Conservation (phyloP, 2,113 vertebrate genomes). For the Cathartes aura region DNA sequence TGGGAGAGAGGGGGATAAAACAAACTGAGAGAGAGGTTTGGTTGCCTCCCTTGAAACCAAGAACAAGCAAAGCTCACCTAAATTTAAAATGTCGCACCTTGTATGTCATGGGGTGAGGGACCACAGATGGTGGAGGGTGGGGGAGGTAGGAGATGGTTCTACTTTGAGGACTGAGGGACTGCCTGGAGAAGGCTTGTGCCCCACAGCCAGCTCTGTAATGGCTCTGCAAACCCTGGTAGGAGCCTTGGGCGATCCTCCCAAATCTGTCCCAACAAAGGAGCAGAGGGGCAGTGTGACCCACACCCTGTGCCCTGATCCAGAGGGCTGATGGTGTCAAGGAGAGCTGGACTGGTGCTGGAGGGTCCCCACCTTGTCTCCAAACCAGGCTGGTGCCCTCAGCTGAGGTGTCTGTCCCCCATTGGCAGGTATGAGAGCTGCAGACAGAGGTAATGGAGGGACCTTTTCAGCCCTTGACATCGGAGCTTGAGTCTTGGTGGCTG, state of each 20-base stretch:
- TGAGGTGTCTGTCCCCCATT: background rate
- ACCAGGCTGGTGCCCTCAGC: background rate
- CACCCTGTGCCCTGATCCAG: background rate
- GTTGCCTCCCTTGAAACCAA: background rate
- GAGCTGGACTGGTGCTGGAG: background rate
- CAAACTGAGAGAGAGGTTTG: background rate
- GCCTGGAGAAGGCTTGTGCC: background rate
- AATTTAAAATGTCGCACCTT: background rate
- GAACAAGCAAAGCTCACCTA: background rate
- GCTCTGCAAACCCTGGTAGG: background rate
- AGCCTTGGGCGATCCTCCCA: background rate
- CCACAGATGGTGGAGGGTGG: accelerated
- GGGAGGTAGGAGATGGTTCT: background rate
- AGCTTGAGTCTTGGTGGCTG: background rate
- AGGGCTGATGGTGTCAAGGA: background rate
- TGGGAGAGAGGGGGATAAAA: background rate
- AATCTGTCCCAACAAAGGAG: background rate
- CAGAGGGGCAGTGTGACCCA: background rate
- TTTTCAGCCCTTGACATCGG: background rate
- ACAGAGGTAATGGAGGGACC: background rate
- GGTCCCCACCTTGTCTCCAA: background rate
- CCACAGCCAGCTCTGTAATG: background rate
- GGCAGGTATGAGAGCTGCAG: background rate
- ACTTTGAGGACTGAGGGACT: background rate
- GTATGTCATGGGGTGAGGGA: background rate